These are phyloP conservation scores for Protodeltote pygarga DNA, from an alignment of 2,888 invertebrate species.

Conservation along the genomic window DNA sequence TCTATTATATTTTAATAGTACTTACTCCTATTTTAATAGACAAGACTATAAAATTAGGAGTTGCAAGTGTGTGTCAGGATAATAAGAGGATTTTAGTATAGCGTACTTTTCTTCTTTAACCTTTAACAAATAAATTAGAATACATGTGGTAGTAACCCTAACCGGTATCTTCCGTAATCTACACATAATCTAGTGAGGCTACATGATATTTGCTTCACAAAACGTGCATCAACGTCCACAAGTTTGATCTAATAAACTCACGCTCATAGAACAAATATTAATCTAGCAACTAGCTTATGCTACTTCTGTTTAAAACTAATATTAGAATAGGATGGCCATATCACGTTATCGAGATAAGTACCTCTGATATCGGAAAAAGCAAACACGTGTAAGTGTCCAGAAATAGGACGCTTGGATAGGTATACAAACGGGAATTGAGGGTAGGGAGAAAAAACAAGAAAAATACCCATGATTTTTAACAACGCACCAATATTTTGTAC, in stretches of 20 bases:
- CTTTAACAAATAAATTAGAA: no score
- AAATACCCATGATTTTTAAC: slow-evolving; percentile 18
- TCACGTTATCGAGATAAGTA: not conserved
- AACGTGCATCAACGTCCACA: slow-evolving; percentile 17
- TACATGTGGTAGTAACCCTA: no score
- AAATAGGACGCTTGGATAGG: slow-evolving; percentile 19
- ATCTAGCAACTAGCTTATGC: not conserved
- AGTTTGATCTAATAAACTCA: slow-evolving; percentile 13
- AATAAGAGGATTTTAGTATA: no score
- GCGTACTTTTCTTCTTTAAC: no score
- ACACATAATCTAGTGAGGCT: slow-evolving; percentile 12
- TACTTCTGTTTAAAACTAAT: not conserved
- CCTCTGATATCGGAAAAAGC: slow-evolving; percentile 5
- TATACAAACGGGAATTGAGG: no score
- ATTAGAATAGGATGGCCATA: not conserved
- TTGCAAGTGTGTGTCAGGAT: no score
- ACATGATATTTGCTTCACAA: slow-evolving; percentile 27
- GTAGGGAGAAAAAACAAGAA: not conserved
- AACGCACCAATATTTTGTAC: slow-evolving; percentile 14
- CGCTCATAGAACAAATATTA: slow-evolving; percentile 12
- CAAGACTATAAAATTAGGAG: no score
- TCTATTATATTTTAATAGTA: no score
- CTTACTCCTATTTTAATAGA: no score
- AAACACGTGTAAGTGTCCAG: slow-evolving; percentile 3
- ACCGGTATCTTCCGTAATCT: slow-evolving; percentile 16